Evolutionary conservation across 2,113 vertebrate species (phyloP), one percentile per base, ranked within the genome.

Genomic region (Sigmodon hispidus): DNA sequence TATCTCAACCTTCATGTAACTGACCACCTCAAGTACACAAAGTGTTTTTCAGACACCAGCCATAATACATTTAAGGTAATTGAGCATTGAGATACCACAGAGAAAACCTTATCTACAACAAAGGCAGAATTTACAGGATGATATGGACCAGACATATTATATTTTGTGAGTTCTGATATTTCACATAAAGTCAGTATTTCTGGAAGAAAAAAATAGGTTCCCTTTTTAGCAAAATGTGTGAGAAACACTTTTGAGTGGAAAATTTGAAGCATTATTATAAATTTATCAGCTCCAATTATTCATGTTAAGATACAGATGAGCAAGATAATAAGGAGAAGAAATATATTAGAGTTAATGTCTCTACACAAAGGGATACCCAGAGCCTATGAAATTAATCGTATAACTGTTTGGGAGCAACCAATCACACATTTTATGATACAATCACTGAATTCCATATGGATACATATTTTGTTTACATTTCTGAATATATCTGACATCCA

Each of bases 401-500:
- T 48, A 57, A 81, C n/a, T 92, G 75, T 57, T 73, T 91, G 50
- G 0, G 21, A 43, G 24, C 50, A 89, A 76, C 59, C 3, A 84
- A 77, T 26, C 45, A 77, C 12, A n/a, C 17, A 89, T 43, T 79
- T 95, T 91, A 36, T 89, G 57, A 5, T 87, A 63, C 16, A 84
- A 6, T 31, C 63, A 19, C 61, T 89, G 50, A 45, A 67, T 21
- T 63, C 6, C 11, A 73, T 52, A 57, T 70, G 11, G 97, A 22
- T 67, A 67, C 91, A 95, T 67, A 67, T 13, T 3, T 1, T 79
- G 4, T 52, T 93, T 94, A 92, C 88, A 87, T 22, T 50, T 85
- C 6, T 83, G 57, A 87, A 55, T 13, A 79, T 85, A 1, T 79
- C 77, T 96, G 73, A 76, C 21, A 92, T 96, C 57, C 34, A 94